phyloP scores from a whole-genome alignment of 2,797 vertebrate species.

The Sebastes matsubarae region DNA sequence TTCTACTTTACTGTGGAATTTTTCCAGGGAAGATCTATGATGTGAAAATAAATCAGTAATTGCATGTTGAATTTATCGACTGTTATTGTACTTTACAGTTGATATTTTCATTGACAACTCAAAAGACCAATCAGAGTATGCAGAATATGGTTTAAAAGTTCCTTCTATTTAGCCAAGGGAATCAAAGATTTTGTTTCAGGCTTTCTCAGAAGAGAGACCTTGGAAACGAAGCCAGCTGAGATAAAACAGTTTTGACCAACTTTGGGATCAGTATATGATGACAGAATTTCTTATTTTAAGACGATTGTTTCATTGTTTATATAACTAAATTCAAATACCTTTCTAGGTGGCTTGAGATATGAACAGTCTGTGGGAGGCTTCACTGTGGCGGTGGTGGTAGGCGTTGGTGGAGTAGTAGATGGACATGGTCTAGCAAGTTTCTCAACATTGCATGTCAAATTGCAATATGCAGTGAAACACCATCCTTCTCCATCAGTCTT shows the following conservation, averaged over 20 bases:
- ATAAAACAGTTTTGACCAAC: background rate
- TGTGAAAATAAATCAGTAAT: background rate
- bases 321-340: conserved; percentile 69
- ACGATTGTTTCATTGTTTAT: background rate
- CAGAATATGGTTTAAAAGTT: background rate
- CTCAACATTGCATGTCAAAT: conserved; percentile 66
- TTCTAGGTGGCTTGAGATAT: conserved; percentile 68
- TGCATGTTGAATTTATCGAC: background rate
- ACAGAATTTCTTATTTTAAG: background rate
- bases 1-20: background rate
- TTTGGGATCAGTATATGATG: background rate
- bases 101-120: background rate
- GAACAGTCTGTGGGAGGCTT: background rate
- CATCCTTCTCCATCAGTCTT: conserved; percentile 72
- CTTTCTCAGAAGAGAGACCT: background rate
- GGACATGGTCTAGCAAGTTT: conserved; percentile 52
- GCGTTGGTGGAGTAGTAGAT: conserved; percentile 9
- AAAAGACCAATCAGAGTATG: background rate
- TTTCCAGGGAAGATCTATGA: background rate
- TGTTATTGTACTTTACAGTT: background rate
- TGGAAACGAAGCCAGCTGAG: background rate
- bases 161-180: background rate
- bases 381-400: background rate
- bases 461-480: conserved; percentile 80
- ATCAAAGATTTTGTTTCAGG: background rate